A percentile compares a stretch with the other conserved stretches of the same genome.
These are phyloP conservation scores for Platycheirus albimanus DNA, from an alignment of 2,888 invertebrate genomes.

Conservation along the genomic window DNA sequence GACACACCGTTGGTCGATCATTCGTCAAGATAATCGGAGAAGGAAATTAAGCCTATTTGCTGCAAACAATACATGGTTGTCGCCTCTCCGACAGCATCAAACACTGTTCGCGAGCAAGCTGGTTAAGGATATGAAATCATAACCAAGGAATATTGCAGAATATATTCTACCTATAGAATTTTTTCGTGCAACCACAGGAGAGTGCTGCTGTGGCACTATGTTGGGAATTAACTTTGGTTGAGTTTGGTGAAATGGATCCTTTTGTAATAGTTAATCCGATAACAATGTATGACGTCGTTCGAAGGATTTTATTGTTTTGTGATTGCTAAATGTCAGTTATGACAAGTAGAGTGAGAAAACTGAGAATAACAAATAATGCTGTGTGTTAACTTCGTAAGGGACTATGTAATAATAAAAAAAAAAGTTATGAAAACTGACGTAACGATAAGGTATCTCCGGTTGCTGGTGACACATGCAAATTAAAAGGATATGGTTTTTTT, in stretches of 20 bases:
- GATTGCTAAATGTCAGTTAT: slow-evolving; percentile 22
- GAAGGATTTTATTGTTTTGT: slow-evolving; percentile 51
- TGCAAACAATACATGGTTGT: slow-evolving; percentile 69
- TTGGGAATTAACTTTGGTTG: slow-evolving; percentile 52
- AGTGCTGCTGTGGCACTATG: slow-evolving; percentile 12
- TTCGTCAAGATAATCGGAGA: slow-evolving; percentile 73
- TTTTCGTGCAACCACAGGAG: slow-evolving; percentile 54
- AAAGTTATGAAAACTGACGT: too few relatives aligned
- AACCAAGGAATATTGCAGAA: slow-evolving; percentile 52
- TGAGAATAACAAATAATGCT: background rate
- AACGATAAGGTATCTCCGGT: too few relatives aligned
- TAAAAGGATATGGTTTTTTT: too few relatives aligned
- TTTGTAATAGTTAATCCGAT: slow-evolving; percentile 58
- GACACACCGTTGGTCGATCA: slow-evolving; percentile 70
- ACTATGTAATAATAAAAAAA: too few relatives aligned
- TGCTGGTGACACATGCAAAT: too few relatives aligned
- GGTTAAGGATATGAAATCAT: slow-evolving; percentile 18
- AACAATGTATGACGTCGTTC: slow-evolving; percentile 47
- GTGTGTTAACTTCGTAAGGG: too few relatives aligned
- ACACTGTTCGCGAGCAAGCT: slow-evolving; percentile 12
- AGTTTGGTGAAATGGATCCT: slow-evolving; percentile 61
- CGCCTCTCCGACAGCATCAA: slow-evolving; percentile 65
- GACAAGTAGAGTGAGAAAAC: slow-evolving; percentile 16
- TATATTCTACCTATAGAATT: background rate
- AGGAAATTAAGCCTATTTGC: slow-evolving; percentile 74